Evolutionary conservation across 2,888 invertebrate species (phyloP).

Genomic region (Plagiodera versicolora): DNA sequence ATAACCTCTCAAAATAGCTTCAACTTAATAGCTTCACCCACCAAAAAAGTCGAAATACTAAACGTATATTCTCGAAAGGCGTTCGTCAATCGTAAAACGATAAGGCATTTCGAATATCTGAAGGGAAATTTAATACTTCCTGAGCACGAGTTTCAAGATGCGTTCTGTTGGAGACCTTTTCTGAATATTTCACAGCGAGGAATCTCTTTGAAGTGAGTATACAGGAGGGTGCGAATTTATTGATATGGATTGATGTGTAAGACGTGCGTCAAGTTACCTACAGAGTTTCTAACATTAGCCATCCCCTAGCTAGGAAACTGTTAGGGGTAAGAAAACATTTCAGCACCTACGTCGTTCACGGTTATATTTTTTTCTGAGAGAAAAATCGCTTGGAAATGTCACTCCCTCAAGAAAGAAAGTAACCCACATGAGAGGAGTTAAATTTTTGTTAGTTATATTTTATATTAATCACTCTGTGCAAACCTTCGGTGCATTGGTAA

Average conservation of each 20-base stretch:
- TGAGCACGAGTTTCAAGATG: conserved; percentile 5
- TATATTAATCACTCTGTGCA: no score
- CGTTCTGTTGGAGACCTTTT: background rate
- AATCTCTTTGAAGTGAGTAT: background rate
- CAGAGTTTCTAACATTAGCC: no score
- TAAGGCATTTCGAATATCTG: conserved; percentile 18
- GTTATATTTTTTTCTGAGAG: no score
- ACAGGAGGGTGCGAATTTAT: background rate
- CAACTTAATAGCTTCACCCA: background rate
- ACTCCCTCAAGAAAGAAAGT: no score
- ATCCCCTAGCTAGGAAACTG: no score
- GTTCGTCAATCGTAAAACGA: conserved; percentile 16
- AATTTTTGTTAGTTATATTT: no score
- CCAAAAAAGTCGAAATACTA: background rate
- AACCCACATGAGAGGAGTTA: no score
- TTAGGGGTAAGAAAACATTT: no score
- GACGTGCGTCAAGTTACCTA: no score
- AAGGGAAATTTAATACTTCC: conserved; percentile 25
- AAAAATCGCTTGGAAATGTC: no score
- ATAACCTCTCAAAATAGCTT: background rate
- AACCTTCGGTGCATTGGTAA: no score
- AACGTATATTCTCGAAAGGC: conserved; percentile 5
- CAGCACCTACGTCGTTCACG: no score
- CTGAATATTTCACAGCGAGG: background rate
- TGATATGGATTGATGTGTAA: background rate